These are phyloP conservation scores for Coendou prehensilis DNA, from an alignment of 2,797 vertebrate species.

Conservation along the genomic window DNA sequence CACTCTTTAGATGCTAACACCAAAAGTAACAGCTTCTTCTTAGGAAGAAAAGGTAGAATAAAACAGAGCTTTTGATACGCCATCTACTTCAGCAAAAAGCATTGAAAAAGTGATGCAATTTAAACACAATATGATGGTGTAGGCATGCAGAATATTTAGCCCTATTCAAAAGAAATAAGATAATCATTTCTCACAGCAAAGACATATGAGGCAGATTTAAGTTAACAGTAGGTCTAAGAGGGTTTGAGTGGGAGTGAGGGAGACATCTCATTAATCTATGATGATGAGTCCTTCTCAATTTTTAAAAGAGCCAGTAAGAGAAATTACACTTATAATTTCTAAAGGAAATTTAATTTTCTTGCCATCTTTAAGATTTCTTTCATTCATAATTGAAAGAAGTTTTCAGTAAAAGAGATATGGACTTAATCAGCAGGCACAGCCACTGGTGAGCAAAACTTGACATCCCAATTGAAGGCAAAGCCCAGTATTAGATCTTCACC, in stretches of 20 bases:
- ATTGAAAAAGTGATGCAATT: background rate
- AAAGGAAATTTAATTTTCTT: conserved; percentile 73
- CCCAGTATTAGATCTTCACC: background rate
- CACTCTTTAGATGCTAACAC: background rate
- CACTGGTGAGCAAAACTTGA: background rate
- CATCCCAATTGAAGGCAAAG: background rate
- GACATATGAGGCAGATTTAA: background rate
- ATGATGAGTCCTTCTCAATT: conserved; percentile 43
- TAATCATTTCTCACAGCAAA: conserved; percentile 29
- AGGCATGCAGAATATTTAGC: background rate
- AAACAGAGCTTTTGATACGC: background rate
- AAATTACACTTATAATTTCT: conserved; percentile 51
- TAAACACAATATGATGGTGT: background rate
- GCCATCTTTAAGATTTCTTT: conserved; percentile 57
- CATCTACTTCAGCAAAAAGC: background rate
- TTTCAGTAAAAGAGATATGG: conserved; percentile 72
- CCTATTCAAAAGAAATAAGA: conserved; percentile 10
- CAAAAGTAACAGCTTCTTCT: background rate
- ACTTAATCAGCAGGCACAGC: conserved; percentile 63
- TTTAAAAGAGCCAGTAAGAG: conserved; percentile 68
- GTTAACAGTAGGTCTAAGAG: background rate
- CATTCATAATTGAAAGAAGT: conserved; percentile 68
- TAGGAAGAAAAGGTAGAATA: background rate
- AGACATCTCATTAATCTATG: conserved; percentile 46
- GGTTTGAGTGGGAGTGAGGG: background rate